Conservation (phyloP, 2,888 invertebrate species). For the Caenorhabditis sp. region DNA sequence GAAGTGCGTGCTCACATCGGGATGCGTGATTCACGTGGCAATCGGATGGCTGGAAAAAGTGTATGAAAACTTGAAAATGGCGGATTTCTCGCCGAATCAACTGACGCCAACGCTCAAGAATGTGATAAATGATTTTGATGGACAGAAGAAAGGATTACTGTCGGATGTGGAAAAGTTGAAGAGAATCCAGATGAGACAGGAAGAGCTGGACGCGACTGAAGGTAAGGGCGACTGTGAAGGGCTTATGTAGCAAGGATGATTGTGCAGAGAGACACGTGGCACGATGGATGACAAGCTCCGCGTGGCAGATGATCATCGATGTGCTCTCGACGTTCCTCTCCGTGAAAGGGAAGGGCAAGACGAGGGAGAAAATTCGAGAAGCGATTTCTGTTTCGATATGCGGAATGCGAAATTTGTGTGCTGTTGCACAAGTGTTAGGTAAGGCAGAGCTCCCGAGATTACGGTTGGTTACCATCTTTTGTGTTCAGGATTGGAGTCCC, state of each 20-base stretch:
- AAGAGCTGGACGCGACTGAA: constrained; percentile 27
- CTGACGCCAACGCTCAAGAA: constrained; percentile 28
- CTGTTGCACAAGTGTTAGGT: constrained; percentile 64
- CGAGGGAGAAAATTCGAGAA: constrained; percentile 61
- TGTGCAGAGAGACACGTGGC: constrained; percentile 62
- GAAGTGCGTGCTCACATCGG: constrained; percentile 80
- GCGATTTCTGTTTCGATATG: constrained; percentile 63
- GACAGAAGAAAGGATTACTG: constrained; percentile 58
- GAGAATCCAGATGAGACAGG: constrained; percentile 40
- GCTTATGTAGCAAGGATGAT: no score
- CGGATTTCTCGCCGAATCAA: constrained; percentile 10
- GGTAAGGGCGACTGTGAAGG: no score
- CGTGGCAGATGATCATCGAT: constrained; percentile 64
- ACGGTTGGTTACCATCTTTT: no score
- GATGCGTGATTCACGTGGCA: constrained; percentile 92
- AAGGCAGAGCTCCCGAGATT: no score
- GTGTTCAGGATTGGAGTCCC: constrained; percentile 32
- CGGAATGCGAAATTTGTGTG: constrained; percentile 63
- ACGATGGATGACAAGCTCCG: constrained; percentile 62
- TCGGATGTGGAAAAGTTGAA: constrained; percentile 65
- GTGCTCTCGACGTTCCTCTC: constrained; percentile 65
- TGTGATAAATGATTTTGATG: constrained; percentile 63
- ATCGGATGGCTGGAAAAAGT: constrained; percentile 94
- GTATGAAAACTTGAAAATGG: constrained; percentile 84
- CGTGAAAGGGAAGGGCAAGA: constrained; percentile 57